Base-by-base conservation (phyloP, 2,888 invertebrate genomes). In the Cephus nigrinus region DNA sequence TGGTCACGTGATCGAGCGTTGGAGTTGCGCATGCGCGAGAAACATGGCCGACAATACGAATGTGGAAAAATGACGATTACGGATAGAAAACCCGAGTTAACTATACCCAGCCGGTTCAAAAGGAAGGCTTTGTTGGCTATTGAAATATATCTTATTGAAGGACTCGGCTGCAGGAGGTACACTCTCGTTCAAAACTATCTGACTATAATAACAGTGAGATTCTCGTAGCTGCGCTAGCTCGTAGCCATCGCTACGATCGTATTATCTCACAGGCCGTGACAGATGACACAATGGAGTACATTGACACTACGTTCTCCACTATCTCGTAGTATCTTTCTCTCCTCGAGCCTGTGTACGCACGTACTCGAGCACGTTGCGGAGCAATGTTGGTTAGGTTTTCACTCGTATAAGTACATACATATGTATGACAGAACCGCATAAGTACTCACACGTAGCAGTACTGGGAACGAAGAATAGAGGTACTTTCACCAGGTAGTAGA, bases 271-370 rank as follows among this genome's bases (percentile, higher is more conserved):
- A 78, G 81, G 31, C 80, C 84, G 84, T 86, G 86, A 87, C 84
- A 81, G 83, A 87, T 87, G 87, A 86, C 87, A 86, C 87, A 85
- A 86, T 86, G 84, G 84, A 86, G 87, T 87, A 84, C 87, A 84
- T 87, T 87, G 87, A 87, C 87, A 87, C 86, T 86, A 81, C 84
- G 81, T 86, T 85, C 84, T 82, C 77, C 79, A 80, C 82, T 84
- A 86, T 86, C 85, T 84, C 83, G 80, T 83, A 83, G 82, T 83
- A 83, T 86, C 83, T 85, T 82, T 82, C 76, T 75, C 72, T 69
- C 69, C 74, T 76, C 79, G 77, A 34, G 31, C 77, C 23, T 55
- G 23, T 23, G 23, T 23, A 55, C 23, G 35, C 79, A 75, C 73
- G 76, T 77, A 79, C 73, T 69, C 35, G 77, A 69, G 75, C 75